phyloP scores from a whole-genome alignment of 1,140 invertebrate species.

The Drosophila bocki region DNA sequence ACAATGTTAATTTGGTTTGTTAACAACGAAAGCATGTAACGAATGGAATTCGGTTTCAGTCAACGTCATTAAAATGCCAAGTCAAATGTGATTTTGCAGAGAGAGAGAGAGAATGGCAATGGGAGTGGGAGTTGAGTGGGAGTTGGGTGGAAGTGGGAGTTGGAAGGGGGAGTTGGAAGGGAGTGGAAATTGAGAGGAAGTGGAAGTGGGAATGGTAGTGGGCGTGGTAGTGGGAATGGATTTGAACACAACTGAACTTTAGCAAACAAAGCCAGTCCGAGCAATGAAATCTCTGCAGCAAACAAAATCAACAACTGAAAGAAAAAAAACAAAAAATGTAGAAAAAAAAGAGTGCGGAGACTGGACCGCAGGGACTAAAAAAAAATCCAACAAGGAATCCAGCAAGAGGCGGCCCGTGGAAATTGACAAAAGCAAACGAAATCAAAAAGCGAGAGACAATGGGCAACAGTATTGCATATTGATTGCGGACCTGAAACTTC shows the following conservation, averaged over 20 bases:
- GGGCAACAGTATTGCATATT: constrained; percentile 77
- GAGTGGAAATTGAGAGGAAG: background rate
- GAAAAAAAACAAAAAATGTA: background rate
- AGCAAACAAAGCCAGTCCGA: constrained; percentile 57
- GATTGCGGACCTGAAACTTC: constrained; percentile 61
- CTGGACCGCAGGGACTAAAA: constrained; percentile 8
- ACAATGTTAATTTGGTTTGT: constrained; percentile 33
- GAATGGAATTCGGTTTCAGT: constrained; percentile 52
- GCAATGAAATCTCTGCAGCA: constrained; percentile 66
- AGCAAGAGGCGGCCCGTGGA: constrained; percentile 44
- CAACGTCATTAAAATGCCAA: constrained; percentile 75
- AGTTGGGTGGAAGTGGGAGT: background rate
- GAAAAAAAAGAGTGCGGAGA: constrained; percentile 5
- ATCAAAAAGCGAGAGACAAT: constrained; percentile 73
- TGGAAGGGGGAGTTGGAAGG: background rate
- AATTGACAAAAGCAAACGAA: constrained; percentile 81
- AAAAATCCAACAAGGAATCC: background rate
- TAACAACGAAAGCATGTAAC: constrained; percentile 12
- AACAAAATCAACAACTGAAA: constrained; percentile 47
- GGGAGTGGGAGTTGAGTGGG: background rate
- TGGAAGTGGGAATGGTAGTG: background rate
- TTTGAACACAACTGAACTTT: constrained; percentile 22
- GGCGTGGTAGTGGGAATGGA: constrained; percentile 2
- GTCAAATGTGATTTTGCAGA: constrained; percentile 70
- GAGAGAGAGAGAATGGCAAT: constrained; percentile 25